Percentiles rank a stretch among this genome's conserved stretches.
Evolutionary conservation across 2,113 vertebrate species (phyloP).

Genomic region (Coracopsis vasa): DNA sequence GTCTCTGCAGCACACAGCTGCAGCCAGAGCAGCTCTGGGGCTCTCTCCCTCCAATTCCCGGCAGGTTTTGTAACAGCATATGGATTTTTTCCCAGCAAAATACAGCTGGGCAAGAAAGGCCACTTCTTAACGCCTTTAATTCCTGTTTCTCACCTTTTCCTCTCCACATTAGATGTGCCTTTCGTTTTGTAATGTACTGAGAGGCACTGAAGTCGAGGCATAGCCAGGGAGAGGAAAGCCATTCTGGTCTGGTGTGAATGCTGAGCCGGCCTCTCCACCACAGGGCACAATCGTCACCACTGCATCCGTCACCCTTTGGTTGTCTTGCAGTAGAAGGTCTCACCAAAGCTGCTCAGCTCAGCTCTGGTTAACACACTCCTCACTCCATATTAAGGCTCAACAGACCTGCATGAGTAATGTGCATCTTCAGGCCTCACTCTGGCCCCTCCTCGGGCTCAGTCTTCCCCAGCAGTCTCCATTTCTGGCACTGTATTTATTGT

Average conservation of each 20-base stretch:
- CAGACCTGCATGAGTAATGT: too few relatives aligned
- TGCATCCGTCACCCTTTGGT: fast-evolving
- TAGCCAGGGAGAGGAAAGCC: not conserved
- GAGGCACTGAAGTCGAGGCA: not conserved
- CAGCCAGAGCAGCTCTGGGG: not conserved
- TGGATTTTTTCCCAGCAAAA: not conserved
- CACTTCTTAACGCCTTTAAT: not conserved
- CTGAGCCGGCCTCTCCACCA: not conserved
- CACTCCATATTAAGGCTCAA: not conserved
- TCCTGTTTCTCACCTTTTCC: not conserved
- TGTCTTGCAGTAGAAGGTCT: fast-evolving
- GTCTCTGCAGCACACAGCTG: not conserved
- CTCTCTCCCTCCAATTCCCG: fast-evolving
- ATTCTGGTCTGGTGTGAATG: not conserved
- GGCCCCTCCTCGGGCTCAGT: not conserved
- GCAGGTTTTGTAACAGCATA: fast-evolving
- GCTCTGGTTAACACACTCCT: not conserved
- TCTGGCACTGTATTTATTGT: not conserved
- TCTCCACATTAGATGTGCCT: not conserved
- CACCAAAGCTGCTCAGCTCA: not conserved
- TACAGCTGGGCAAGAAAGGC: not conserved
- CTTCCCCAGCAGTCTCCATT: not conserved
- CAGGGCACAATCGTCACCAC: not conserved
- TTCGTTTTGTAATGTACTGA: not conserved
- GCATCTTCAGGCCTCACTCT: not conserved